Conservation (phyloP, 2,888 invertebrate species). For the Ametastegia equiseti region DNA sequence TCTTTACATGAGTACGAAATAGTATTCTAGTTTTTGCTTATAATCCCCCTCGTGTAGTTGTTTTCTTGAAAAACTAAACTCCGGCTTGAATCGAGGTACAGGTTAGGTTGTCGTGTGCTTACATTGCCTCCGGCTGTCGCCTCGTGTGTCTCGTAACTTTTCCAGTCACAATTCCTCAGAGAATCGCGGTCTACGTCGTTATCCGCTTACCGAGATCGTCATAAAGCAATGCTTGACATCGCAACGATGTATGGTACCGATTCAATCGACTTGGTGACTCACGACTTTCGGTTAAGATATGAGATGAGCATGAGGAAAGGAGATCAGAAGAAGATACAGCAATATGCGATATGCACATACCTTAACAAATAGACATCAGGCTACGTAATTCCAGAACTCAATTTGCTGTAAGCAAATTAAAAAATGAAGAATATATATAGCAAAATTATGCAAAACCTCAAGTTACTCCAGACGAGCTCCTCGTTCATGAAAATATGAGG, state of each 20-base stretch:
- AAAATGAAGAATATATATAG: no score
- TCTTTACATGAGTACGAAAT: neutral
- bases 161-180: neutral
- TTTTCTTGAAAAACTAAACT: neutral
- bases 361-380: no score
- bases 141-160: constrained; percentile 35
- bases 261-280: constrained; percentile 31
- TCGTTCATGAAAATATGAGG: no score
- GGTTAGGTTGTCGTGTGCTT: neutral
- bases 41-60: neutral
- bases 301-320: neutral
- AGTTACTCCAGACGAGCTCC: neutral
- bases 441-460: neutral
- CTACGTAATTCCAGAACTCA: neutral
- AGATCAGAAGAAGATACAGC: neutral
- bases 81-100: neutral
- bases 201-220: constrained; percentile 35
- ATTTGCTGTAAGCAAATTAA: no score
- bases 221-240: constrained; percentile 29
- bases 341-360: neutral
- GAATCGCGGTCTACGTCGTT: constrained; percentile 38
- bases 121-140: constrained; percentile 11
- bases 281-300: neutral
- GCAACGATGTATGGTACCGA: constrained; percentile 37
- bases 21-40: neutral